Base-by-base conservation (phyloP, 2,888 invertebrate species). In the Drosophila imparisetae region DNA sequence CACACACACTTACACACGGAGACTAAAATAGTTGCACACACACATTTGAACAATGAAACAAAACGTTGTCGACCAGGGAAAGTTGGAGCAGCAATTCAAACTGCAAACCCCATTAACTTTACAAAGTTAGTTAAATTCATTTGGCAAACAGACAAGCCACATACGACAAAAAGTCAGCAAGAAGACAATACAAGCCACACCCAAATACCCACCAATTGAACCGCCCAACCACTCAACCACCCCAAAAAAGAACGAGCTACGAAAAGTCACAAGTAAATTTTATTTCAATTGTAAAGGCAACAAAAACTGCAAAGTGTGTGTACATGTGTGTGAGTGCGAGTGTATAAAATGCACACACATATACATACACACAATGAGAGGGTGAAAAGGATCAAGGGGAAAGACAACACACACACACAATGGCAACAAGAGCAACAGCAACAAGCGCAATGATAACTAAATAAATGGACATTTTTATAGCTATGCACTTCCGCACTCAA, bases 111-210 rank as follows among this genome's bases (percentile, higher is more conserved):
- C 84, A 90, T 87, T 87, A 87, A 86, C 89, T 87, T 88, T 86
- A 88, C 84, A 90, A 90, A 88, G 89, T 90, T 89, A 82, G 89
- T 88, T 88, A 88, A 88, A 88, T 90, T 84, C 87, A 90, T 89
- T 88, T 89, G 79, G 87, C 87, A 86, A 89, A 82, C 84, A 85
- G 75, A 80, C 80, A 75, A 45, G 74, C 67, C 73, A 69, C 81
- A 71, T 48, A 59, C 40, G 67, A 67, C 71, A 66, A 74, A 80
- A 66, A 75, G 58, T 30, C 67, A 72, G 60, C 67, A 66, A 66
- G 66, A 69, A 85, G 80, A 85, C 72, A 77, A 65, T 64, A 67
- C 50, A 57, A 38, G 36, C 60, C 30, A 55, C 60, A 36, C 63
- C 49, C 49, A 54, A 50, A 64, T n/a, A 52, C 52, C 24, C 59